Conservation (phyloP, 1,140 invertebrate species). For the Ceratoteleas bidentatus region DNA sequence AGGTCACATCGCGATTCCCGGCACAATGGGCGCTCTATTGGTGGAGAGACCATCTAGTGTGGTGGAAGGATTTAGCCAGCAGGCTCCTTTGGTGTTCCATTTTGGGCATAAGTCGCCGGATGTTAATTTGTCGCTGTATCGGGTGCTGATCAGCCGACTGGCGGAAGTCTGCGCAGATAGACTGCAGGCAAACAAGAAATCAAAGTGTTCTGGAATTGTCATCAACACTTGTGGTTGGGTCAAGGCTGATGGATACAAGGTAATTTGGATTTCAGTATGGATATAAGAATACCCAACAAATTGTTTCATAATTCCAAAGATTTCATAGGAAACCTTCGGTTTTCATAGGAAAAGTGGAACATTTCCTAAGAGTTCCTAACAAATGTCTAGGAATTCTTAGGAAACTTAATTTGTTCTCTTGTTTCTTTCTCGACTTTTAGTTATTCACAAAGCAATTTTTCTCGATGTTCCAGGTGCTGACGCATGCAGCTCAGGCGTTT, state of each 20-base stretch:
- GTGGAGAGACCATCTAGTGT: slow-evolving; percentile 95
- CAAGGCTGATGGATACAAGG: slow-evolving; percentile 92
- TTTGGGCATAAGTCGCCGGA: slow-evolving; percentile 93
- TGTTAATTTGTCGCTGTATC: slow-evolving; percentile 92
- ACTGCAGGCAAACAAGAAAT: slow-evolving; percentile 93
- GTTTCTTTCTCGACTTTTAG: too few relatives aligned
- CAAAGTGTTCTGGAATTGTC: slow-evolving; percentile 94
- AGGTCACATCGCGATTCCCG: slow-evolving; percentile 95
- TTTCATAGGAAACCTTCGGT: too few relatives aligned
- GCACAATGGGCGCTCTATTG: slow-evolving; percentile 93
- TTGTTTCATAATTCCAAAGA: too few relatives aligned
- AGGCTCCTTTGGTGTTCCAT: slow-evolving; percentile 95
- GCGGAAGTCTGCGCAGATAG: slow-evolving; percentile 93
- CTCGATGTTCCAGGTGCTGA: slow-evolving; percentile 75
- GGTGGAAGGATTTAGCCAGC: slow-evolving; percentile 95
- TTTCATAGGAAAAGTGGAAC: too few relatives aligned
- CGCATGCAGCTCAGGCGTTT: slow-evolving; percentile 94
- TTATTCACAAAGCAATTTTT: too few relatives aligned
- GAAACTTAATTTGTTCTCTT: too few relatives aligned
- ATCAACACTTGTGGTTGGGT: slow-evolving; percentile 99
- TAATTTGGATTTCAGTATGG: too few relatives aligned
- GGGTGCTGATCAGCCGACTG: slow-evolving; percentile 91
- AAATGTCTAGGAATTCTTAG: too few relatives aligned
- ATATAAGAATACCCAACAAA: too few relatives aligned
- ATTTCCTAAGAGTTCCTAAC: too few relatives aligned